Percentiles rank a stretch among this genome's conserved stretches.
phyloP scores from a whole-genome alignment of 2,888 invertebrate genomes.

The Tetrapedia diversipes region DNA sequence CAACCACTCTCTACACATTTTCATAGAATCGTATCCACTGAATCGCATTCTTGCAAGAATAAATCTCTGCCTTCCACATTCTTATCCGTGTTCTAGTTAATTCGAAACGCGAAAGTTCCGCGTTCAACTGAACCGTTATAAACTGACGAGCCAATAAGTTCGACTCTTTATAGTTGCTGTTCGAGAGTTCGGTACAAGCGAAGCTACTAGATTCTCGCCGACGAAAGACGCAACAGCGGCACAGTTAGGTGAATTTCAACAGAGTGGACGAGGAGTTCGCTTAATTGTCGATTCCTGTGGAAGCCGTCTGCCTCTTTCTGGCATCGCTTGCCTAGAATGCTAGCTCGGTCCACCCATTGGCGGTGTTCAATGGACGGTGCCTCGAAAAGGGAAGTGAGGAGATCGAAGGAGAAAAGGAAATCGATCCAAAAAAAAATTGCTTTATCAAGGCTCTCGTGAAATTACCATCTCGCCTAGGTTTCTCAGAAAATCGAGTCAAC shows the following conservation, averaged over 20 bases:
- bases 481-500: no score
- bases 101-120: background rate
- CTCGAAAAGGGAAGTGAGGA: background rate
- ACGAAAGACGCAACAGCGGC: background rate
- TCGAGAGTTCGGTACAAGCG: no score
- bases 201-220: no score
- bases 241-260: background rate
- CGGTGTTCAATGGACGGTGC: constrained; percentile 30
- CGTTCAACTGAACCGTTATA: background rate
- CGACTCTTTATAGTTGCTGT: background rate
- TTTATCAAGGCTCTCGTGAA: background rate
- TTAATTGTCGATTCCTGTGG: constrained; percentile 8
- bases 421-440: background rate
- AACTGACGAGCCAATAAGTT: background rate
- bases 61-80: background rate
- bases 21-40: no score
- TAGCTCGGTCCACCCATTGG: background rate
- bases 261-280: background rate
- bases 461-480: background rate
- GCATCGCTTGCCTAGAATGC: constrained; percentile 33
- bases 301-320: constrained; percentile 18
- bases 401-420: background rate
- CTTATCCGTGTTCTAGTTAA: background rate
- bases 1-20: no score
- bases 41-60: no score